Percentiles rank a stretch among this genome's conserved stretches.
phyloP scores from a whole-genome alignment of 1,140 invertebrate species.

The Cardiocondyla obscurior region DNA sequence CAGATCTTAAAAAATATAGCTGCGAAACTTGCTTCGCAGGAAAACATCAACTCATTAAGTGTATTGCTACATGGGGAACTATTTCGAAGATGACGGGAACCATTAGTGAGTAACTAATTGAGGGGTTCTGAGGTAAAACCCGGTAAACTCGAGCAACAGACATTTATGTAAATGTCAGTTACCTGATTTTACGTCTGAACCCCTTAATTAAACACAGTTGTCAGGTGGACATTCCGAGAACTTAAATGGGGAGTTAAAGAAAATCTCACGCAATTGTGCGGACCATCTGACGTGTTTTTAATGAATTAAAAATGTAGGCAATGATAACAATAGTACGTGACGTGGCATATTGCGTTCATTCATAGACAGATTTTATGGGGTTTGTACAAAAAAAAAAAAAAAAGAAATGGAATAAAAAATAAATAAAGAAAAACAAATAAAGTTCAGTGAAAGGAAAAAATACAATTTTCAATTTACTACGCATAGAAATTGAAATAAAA shows the following conservation, averaged over 20 bases:
- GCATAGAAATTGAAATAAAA: background rate
- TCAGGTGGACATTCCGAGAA: constrained; percentile 34
- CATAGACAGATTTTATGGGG: background rate
- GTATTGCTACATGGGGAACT: constrained; percentile 52
- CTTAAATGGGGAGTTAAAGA: constrained; percentile 17
- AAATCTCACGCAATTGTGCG: background rate
- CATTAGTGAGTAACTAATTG: constrained; percentile 56
- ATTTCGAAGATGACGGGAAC: constrained; percentile 52
- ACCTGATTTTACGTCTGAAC: constrained; percentile 52
- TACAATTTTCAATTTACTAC: background rate
- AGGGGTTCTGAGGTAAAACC: constrained; percentile 48
- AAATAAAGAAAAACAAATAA: background rate
- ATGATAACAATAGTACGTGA: background rate
- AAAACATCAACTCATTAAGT: constrained; percentile 52
- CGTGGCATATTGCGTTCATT: background rate
- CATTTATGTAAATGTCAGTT: constrained; percentile 58
- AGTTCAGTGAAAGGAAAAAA: background rate
- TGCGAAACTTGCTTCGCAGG: constrained; percentile 9
- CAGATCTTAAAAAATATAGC: background rate
- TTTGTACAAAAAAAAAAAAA: background rate
- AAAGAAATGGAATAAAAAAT: background rate
- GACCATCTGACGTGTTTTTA: background rate
- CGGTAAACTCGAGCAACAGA: constrained; percentile 50
- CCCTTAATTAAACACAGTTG: constrained; percentile 55
- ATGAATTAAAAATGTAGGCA: background rate